Percentiles rank a stretch among this genome's conserved stretches.
These are phyloP conservation scores for Thaleichthys pacificus DNA, from an alignment of 2,797 vertebrate species.

Conservation along the genomic window DNA sequence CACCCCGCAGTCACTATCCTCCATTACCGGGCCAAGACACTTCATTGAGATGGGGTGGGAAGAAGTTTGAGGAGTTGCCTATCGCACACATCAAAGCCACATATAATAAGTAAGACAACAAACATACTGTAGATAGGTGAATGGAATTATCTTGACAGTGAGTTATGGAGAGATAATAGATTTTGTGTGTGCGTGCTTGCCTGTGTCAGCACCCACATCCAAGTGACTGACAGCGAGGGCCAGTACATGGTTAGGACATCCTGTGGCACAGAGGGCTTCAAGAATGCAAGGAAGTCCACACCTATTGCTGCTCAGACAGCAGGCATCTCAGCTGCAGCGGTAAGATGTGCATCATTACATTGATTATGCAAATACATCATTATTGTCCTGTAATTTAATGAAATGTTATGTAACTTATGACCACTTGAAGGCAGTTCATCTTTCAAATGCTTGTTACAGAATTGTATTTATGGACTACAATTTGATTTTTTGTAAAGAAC, in stretches of 20 bases:
- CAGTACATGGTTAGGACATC: constrained; percentile 74
- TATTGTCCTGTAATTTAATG: neutral
- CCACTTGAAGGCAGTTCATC: constrained; percentile 28
- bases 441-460: neutral
- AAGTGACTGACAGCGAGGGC: constrained; percentile 77
- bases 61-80: constrained; percentile 86
- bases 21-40: constrained; percentile 80
- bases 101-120: constrained; percentile 89
- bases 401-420: neutral
- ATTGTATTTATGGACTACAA: too few relatives aligned
- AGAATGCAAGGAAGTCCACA: constrained; percentile 87
- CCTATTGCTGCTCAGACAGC: constrained; percentile 88
- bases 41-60: constrained; percentile 83
- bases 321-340: constrained; percentile 82
- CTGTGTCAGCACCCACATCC: constrained; percentile 86
- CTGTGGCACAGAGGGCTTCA: constrained; percentile 92
- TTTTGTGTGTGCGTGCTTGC: neutral
- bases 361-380: neutral
- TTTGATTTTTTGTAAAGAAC: neutral
- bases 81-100: constrained; percentile 91
- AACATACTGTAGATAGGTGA: neutral
- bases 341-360: constrained; percentile 58
- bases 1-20: constrained; percentile 72
- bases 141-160: neutral
- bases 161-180: neutral